Evolutionary conservation across 1,140 invertebrate genomes (phyloP).

Genomic region (Reticulitermes speratus): DNA sequence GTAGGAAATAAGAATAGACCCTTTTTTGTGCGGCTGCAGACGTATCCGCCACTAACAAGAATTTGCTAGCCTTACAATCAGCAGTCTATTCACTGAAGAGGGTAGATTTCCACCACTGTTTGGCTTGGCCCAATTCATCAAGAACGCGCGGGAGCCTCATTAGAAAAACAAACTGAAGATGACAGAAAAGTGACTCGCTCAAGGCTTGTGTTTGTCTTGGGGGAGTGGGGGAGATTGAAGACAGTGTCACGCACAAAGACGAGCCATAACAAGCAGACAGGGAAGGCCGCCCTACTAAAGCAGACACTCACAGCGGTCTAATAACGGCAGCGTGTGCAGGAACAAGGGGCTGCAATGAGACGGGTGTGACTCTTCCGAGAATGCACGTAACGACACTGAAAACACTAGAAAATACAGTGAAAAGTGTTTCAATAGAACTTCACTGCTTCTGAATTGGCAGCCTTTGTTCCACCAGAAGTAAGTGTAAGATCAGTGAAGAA

Average conservation of each 20-base stretch:
- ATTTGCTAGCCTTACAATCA: not conserved
- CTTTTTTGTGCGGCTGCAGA: too few species aligned
- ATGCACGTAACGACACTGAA: too few species aligned
- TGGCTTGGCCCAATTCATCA: not conserved
- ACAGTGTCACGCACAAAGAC: not conserved
- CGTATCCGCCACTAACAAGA: not conserved
- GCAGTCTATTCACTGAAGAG: not conserved
- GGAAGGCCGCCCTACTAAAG: not conserved
- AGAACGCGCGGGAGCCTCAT: not conserved
- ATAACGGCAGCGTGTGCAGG: not conserved
- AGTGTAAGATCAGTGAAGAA: too few species aligned
- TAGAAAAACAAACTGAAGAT: conserved; percentile 19
- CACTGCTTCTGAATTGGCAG: too few species aligned
- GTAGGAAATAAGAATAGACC: too few species aligned
- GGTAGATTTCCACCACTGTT: not conserved
- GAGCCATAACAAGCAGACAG: not conserved
- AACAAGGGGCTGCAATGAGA: not conserved
- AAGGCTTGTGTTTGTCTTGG: not conserved
- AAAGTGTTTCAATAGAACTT: too few species aligned
- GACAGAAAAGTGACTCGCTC: not conserved
- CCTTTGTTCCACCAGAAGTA: too few species aligned
- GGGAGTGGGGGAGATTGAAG: not conserved
- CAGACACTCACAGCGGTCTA: not conserved
- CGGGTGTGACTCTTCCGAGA: not conserved
- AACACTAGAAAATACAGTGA: too few species aligned